A percentile compares a stretch with the other conserved stretches of the same genome.
Evolutionary conservation across 2,888 invertebrate genomes (phyloP).

Genomic region (Morpho helenor): DNA sequence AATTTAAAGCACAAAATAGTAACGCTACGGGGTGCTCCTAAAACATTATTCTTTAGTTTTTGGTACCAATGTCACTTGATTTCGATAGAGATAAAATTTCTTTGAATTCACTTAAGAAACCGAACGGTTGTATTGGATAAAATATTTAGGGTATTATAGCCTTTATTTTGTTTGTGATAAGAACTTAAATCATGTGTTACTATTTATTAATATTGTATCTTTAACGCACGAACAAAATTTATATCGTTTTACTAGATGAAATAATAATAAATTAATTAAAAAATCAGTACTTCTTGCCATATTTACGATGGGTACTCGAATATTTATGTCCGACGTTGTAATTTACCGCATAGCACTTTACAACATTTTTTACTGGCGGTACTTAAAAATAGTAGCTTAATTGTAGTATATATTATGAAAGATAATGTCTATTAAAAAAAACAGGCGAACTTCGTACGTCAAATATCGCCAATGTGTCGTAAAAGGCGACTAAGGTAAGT

Average conservation of each 20-base stretch:
- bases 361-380: conserved; percentile 2
- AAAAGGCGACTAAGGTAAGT: too few relatives aligned
- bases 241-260: conserved; percentile 17
- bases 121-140: conserved; percentile 7
- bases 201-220: background rate
- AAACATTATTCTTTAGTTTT: conserved; percentile 39
- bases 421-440: too few relatives aligned
- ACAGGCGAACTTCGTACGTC: too few relatives aligned
- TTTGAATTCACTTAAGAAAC: conserved; percentile 17
- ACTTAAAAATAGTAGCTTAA: too few relatives aligned
- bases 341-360: conserved; percentile 7
- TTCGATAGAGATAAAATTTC: conserved; percentile 38
- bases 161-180: background rate
- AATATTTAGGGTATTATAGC: conserved; percentile 1
- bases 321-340: conserved; percentile 16
- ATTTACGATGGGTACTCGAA: conserved; percentile 1
- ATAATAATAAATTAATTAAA: conserved; percentile 2
- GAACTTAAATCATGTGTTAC: background rate
- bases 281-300: too few relatives aligned
- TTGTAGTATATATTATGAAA: too few relatives aligned
- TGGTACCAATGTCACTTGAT: conserved; percentile 39
- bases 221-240: background rate
- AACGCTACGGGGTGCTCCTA: conserved; percentile 29
- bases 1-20: background rate
- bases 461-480: too few relatives aligned